Evolutionary conservation across 2,888 invertebrate genomes (phyloP).

Genomic region (Dryomyza anilis): DNA sequence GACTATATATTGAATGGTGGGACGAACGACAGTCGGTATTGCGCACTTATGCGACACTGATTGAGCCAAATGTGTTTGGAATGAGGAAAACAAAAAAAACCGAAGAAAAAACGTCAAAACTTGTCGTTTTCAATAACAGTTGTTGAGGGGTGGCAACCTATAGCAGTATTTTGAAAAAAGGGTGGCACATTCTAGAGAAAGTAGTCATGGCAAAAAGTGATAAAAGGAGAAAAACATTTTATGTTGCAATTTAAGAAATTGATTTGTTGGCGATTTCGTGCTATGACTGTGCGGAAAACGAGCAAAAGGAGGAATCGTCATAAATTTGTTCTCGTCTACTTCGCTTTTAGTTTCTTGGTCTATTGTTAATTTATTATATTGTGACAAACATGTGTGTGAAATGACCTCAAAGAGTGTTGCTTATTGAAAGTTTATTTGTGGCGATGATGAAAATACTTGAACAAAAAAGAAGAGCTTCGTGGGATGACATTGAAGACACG

Average conservation of each 20-base stretch:
- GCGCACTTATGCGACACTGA: conserved; percentile 13
- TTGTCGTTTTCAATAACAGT: conserved; percentile 18
- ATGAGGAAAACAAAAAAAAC: not conserved
- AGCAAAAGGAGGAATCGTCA: not conserved
- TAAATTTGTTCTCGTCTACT: not conserved
- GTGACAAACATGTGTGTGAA: conserved; percentile 6
- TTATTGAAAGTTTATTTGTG: conserved; percentile 9
- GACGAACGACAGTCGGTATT: not conserved
- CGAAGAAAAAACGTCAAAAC: not conserved
- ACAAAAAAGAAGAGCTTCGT: too few species aligned
- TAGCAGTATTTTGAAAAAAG: not conserved
- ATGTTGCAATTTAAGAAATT: conserved; percentile 8
- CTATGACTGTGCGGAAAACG: conserved; percentile 1
- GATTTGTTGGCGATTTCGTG: conserved; percentile 7
- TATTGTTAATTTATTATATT: conserved; percentile 11
- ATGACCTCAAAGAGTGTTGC: conserved; percentile 7
- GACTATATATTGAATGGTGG: too few species aligned
- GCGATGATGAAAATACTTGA: not conserved
- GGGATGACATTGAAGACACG: too few species aligned
- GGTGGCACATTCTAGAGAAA: not conserved
- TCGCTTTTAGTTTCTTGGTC: too few species aligned
- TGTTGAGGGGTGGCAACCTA: not conserved
- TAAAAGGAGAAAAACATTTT: not conserved
- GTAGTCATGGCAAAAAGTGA: not conserved
- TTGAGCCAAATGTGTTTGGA: conserved; percentile 7